Evolutionary conservation across 2,797 vertebrate genomes (phyloP).

Genomic region (Pangasius krempfi): DNA sequence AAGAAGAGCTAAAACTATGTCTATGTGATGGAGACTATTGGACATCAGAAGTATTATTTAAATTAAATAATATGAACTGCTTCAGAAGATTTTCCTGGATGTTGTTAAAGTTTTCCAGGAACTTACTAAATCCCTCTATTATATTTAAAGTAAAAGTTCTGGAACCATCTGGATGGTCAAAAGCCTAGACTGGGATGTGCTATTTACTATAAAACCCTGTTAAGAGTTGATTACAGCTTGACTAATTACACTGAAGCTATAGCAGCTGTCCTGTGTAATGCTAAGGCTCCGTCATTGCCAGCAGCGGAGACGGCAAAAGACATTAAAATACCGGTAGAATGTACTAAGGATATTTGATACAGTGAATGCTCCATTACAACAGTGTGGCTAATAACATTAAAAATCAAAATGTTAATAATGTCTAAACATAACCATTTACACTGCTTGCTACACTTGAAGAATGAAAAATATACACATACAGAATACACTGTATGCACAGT

Average conservation of each 20-base stretch:
- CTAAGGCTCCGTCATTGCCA: background rate
- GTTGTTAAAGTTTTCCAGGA: background rate
- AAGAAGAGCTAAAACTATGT: background rate
- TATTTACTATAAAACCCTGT: conserved; percentile 42
- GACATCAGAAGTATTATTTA: background rate
- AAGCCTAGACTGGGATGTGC: conserved; percentile 14
- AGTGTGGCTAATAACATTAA: background rate
- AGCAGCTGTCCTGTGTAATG: conserved; percentile 27
- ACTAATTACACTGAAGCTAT: conserved; percentile 35
- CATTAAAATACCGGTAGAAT: background rate
- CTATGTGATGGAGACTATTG: background rate
- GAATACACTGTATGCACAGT: background rate
- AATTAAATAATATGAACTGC: background rate
- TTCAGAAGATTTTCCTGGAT: background rate
- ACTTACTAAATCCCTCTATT: conserved; percentile 8
- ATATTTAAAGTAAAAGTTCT: conserved; percentile 8
- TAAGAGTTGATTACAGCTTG: conserved; percentile 42
- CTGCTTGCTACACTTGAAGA: background rate
- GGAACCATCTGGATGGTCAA: conserved; percentile 12
- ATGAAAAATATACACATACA: background rate
- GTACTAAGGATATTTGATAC: background rate
- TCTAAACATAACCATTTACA: background rate
- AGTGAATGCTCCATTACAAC: background rate
- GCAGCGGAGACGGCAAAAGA: background rate
- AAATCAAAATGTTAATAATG: background rate